Conservation (phyloP, 2,888 invertebrate genomes). For the Epirrhoe tristata region DNA sequence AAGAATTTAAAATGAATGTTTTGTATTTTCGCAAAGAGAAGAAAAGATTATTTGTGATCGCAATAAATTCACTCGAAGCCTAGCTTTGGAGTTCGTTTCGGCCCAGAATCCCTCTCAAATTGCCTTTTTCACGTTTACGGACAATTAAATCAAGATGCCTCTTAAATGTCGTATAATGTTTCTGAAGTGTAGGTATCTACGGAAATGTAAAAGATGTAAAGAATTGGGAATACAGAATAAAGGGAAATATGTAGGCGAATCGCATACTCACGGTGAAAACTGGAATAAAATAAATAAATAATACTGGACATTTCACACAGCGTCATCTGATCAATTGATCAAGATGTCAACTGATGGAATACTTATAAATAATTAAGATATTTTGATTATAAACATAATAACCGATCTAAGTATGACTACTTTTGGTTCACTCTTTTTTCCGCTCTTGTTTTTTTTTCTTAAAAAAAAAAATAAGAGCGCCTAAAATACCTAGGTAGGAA, state of each 20-base stretch:
- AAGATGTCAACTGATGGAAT: too few species aligned
- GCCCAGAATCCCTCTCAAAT: slow-evolving; percentile 57
- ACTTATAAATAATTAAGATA: too few species aligned
- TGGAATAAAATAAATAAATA: too few species aligned
- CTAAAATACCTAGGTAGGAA: too few species aligned
- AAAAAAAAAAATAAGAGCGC: too few species aligned
- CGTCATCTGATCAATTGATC: too few species aligned
- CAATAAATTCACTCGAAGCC: slow-evolving; percentile 67
- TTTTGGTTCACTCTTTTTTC: too few species aligned
- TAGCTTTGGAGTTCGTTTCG: slow-evolving; percentile 48
- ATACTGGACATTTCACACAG: too few species aligned
- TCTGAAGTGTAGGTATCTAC: slow-evolving; percentile 9
- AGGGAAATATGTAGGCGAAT: not conserved
- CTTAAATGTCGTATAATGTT: slow-evolving; percentile 35
- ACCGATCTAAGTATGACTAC: too few species aligned
- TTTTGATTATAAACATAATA: too few species aligned
- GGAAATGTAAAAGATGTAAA: not conserved
- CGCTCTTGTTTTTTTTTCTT: too few species aligned
- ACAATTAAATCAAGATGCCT: slow-evolving; percentile 59
- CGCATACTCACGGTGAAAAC: too few species aligned
- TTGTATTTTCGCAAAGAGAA: slow-evolving; percentile 46
- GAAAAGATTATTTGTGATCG: slow-evolving; percentile 65
- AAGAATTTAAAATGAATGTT: slow-evolving; percentile 56
- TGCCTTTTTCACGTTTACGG: slow-evolving; percentile 62
- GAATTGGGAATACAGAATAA: not conserved